These are phyloP conservation scores for Agapornis canus DNA, from an alignment of 2,797 vertebrate species.

Conservation along the genomic window DNA sequence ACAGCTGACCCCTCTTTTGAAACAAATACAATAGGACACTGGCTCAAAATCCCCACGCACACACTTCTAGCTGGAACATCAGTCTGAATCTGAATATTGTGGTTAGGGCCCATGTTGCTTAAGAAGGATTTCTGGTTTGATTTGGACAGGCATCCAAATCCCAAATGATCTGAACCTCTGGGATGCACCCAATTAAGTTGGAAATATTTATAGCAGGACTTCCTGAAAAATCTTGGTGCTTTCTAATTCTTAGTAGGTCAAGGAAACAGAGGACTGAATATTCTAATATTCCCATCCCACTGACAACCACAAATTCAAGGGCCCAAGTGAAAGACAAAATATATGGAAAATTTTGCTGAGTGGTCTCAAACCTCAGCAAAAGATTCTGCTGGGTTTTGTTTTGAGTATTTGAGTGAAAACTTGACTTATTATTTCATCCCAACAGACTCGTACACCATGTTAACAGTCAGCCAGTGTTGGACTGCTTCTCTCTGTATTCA, in stretches of 20 bases:
- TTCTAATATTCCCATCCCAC: not conserved
- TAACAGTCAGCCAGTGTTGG: not conserved
- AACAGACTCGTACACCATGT: not conserved
- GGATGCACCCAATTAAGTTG: not conserved
- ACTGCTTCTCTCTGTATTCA: not conserved
- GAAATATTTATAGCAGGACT: slow-evolving; percentile 13
- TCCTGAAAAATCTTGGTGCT: slow-evolving; percentile 6
- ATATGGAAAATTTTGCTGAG: not conserved
- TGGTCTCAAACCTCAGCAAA: not conserved
- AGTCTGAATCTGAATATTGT: not conserved
- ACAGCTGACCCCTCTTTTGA: not conserved
- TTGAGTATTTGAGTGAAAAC: not conserved
- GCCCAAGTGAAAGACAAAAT: not conserved
- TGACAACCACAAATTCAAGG: not conserved
- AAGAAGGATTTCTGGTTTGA: not conserved
- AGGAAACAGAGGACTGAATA: not conserved
- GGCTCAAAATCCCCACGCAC: not conserved
- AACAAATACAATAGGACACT: not conserved
- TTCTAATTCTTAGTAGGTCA: not conserved
- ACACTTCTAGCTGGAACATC: not conserved
- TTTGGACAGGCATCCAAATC: not conserved
- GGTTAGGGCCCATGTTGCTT: not conserved
- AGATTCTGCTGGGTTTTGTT: not conserved
- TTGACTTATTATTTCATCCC: slow-evolving; percentile 9
- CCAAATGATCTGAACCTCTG: not conserved